Percentiles rank a stretch among this genome's conserved stretches.
phyloP scores from a whole-genome alignment of 2,888 invertebrate genomes.

The Drosophila maculinotata region DNA sequence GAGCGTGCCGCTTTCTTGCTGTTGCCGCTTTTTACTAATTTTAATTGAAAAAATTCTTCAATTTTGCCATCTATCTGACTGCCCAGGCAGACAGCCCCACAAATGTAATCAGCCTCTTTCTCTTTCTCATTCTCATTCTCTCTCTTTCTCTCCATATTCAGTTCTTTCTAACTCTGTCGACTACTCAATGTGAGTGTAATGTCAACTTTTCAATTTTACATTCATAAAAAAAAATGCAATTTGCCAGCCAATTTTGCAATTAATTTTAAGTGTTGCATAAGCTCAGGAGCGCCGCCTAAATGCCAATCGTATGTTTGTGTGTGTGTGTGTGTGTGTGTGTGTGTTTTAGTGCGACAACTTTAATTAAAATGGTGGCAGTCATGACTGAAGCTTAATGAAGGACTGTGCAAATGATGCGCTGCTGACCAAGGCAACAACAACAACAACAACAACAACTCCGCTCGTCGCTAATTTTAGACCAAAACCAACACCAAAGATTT shows the following conservation, averaged over 20 bases:
- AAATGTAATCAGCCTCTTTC: constrained; percentile 72
- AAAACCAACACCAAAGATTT: constrained; percentile 51
- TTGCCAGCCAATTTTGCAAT: constrained; percentile 72
- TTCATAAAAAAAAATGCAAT: constrained; percentile 78
- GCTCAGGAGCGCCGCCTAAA: constrained; percentile 54
- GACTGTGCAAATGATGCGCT: constrained; percentile 40
- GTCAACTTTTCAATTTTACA: constrained; percentile 77
- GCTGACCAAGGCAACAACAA: constrained; percentile 3
- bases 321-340: constrained; percentile 4
- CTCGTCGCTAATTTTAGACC: constrained; percentile 58
- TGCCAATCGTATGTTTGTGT: constrained; percentile 32
- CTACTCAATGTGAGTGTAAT: constrained; percentile 37
- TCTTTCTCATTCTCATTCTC: neutral
- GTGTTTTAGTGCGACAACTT: constrained; percentile 41
- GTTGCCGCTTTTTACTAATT: constrained; percentile 56
- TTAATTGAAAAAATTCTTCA: constrained; percentile 79
- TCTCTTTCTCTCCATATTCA: neutral
- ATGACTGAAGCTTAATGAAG: constrained; percentile 28
- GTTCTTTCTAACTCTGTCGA: neutral
- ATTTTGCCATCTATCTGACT: constrained; percentile 74
- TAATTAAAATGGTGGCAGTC: constrained; percentile 61
- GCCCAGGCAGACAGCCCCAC: constrained; percentile 59
- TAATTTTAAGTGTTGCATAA: constrained; percentile 72
- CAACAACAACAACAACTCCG: neutral
- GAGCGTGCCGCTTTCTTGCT: constrained; percentile 31